Evolutionary conservation across 2,797 vertebrate species (phyloP), one percentile per base, ranked within the genome.

Genomic region (Sphenodon punctatus): DNA sequence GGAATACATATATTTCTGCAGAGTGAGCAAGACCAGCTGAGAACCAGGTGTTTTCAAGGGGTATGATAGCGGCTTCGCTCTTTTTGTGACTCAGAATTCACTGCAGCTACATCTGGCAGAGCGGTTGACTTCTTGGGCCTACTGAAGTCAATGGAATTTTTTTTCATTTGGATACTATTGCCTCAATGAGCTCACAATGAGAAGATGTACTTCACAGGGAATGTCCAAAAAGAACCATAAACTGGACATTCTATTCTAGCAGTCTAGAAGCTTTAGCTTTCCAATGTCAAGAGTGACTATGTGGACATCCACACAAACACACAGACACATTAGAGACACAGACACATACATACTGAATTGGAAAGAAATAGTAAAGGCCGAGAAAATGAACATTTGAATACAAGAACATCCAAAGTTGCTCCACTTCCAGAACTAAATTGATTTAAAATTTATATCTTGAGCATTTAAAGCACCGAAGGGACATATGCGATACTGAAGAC

Each of bases 401-500:
- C n/a, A 58, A 27, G 38, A 72, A 3, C 3, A 11, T 38, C 27
- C 23, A 16, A 10, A 3, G 8, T 4, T 4, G 4, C 8, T 75
- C 22, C 3, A 7, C 75, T 73, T 66, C n/a, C 30, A 20, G 64
- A 66, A 71, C 22, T 4, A 82, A 74, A 71, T 4, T 60, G 30
- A 27, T 3, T 32, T 43, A 19, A 38, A 1, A 3, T 30, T 76
- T 63, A 8, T 4, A 48, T 78, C 20, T 66, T 78, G 68, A 80
- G 80, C 83, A 85, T 23, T 23, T 78, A 88, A 49, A 74, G 67
- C 61, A 83, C 66, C 53, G 13, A 64, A 39, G 34, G 75, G 32
- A 30, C n/a, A 49, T 71, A 38, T 67, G 16, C 23, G 73, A 43
- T 41, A 32, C 68, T 64, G 70, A 83, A 80, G 61, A 27, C 8